Evolutionary conservation across 2,888 invertebrate species (phyloP), one percentile per base, ranked within the genome.

Genomic region (Plagodis pulveraria): DNA sequence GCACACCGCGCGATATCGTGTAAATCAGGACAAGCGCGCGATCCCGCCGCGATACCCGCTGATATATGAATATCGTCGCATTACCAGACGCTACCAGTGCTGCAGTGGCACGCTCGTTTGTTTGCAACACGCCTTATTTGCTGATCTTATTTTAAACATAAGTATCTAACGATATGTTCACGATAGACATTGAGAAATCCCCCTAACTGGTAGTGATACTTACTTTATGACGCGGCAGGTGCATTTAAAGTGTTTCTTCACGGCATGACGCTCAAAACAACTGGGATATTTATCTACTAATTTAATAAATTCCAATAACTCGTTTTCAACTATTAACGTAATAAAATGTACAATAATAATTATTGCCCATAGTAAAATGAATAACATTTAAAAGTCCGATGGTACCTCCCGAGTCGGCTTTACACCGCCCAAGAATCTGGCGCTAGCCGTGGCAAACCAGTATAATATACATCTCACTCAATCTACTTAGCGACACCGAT

Each of bases 401-500:
- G 59, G 63, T 77, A 78, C 74, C 71, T 68, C 74, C 67, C 58
- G 56, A 63, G 69, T 68, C 69, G 40, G 64, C 62, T 67, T 73
- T 62, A 69, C 71, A 79, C 77, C 72, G 72, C 70, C 67, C 60
- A 66, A 74, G 72, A 76, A 73, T 76, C 83, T 76, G 81, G 81
- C 81, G 77, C 76, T 78, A 78, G 74, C 74, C 75, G 76, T 69
- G 77, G 74, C 76, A 76, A 84, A 84, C 83, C 83, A 80, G 53
- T 44, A 77, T 74, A 80, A 82, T 82, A 86, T 78, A 84, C 86
- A 84, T 86, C 87, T 88, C 81, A 87, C 84, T 86, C 84, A 80
- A 89, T 87, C 86, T 88, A 86, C 86, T 86, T 81, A 81, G 83
- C 84, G 84, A 88, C 89, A 86, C 86, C 83, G 91, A 90, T 89